Base-by-base conservation (phyloP, 2,113 vertebrate genomes). In the Brachypodius melanocephalos region DNA sequence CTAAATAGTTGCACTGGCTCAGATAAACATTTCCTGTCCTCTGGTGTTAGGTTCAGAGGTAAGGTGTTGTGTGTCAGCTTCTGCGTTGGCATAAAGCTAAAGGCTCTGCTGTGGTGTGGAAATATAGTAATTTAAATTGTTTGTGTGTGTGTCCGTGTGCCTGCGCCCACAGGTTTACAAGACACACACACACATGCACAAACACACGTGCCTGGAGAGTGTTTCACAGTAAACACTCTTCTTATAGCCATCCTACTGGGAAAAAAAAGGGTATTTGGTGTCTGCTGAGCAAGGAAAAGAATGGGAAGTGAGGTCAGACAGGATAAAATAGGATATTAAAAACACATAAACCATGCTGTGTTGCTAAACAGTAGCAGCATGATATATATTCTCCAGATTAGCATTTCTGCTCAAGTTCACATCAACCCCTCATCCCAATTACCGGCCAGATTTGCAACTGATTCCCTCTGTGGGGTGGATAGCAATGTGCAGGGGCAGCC, bases 271-370 rank as follows among this genome's bases (percentile, higher is more conserved):
- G 84, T 96, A 88, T 95, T 93, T 94, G 83, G 89, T 76, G 55
- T 89, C 94, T 97, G 93, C 97, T 97, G 96, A 97, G 95, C 93
- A 97, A 96, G 92, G 94, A 95, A 96, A 96, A 95, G 63, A 74
- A 96, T 67, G 78, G 86, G 72, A 88, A 90, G 80, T 81, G 79
- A 92, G 87, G 95, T 97, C 96, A 96, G 95, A 92, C 61, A 85
- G 96, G 95, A 97, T 97, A 96, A 97, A 97, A 96, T 65, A 95
- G 93, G 97, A 94, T 97, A 97, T 98, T 97, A 98, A 97, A 97
- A 98, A 92, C 96, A 91, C 87, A 95, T 97, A 96, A 97, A 67
- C 83, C 93, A 63, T 93, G 96, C 97, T 98, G 96, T 90, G 97
- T 94, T 96, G 96, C 97, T 98, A 94, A 98, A 97, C 5, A 7